Base-by-base conservation (phyloP, 2,797 vertebrate species). In the Acipenser transmontanus region DNA sequence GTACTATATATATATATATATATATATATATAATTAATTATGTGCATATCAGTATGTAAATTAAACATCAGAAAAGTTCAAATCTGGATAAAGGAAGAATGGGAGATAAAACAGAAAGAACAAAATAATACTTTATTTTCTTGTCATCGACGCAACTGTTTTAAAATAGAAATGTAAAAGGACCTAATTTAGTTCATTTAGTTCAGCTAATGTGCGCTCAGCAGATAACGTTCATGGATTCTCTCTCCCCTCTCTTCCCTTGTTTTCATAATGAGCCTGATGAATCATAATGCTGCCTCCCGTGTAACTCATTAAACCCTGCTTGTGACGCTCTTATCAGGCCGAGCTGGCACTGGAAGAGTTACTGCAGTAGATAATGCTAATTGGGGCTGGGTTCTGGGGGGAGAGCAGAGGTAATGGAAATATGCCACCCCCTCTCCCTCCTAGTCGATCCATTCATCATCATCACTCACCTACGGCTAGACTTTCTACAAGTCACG, bases 111-210 rank as follows among this genome's bases (percentile, higher is more conserved):
- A 1, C 34, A 34, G 34, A 34, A 34, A 34, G 34, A 34, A 34
- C 34, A 34, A 34, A 57, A 49, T 14, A 62, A 56, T 47, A 74
- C 76, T 74, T 72, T 75, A 75, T 78, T 78, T 78, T 78, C 71
- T 78, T 9, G 20, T 75, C 69, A 75, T 86, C 80, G 70, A 66
- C 77, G 66, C 66, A 69, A 63, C 79, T 86, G 83, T 85, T 81
- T 81, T 78, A 69, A 65, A 50, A 50, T 67, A 67, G 66, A 51
- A 66, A 50, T 70, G 69, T 70, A 61, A 61, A 73, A 63, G 64
- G 61, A 7, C 14, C 17, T 59, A 6, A 34, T 51, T 52, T 57
- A 50, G 48, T 47, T 51, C 67, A 82, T 63, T 60, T 66, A 78
- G 69, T 72, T 67, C 76, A 77, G 83, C 76, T 80, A 80, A 83